A percentile compares a stretch with the other conserved stretches of the same genome.
Evolutionary conservation across 2,888 invertebrate species (phyloP).

Genomic region (Drosophila gaucha): DNA sequence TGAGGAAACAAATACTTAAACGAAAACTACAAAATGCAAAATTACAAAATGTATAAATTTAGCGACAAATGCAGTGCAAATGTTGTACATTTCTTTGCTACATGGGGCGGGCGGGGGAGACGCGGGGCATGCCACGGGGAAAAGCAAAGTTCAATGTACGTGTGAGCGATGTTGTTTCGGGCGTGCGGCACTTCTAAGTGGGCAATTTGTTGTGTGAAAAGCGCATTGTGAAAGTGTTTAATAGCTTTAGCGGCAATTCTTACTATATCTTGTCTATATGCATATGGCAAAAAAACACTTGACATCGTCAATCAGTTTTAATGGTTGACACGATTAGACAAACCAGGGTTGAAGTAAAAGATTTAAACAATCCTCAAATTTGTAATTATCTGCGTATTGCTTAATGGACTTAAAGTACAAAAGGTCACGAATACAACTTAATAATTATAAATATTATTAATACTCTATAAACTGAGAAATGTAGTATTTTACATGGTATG

Average conservation of each 20-base stretch:
- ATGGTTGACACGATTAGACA: slow-evolving; percentile 36
- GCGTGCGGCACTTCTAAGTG: slow-evolving; percentile 58
- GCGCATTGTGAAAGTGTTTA: slow-evolving; percentile 71
- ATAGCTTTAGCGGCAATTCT: slow-evolving; percentile 23
- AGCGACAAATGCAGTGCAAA: slow-evolving; percentile 62
- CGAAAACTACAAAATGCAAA: slow-evolving; percentile 34
- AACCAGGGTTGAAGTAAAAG: neutral
- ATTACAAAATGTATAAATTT: slow-evolving; percentile 65
- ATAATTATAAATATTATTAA: too few relatives aligned
- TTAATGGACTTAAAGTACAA: neutral
- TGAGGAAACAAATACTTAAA: slow-evolving; percentile 72
- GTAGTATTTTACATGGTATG: neutral
- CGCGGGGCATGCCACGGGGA: neutral
- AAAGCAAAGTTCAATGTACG: slow-evolving; percentile 74
- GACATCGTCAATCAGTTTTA: slow-evolving; percentile 79
- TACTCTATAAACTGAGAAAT: neutral
- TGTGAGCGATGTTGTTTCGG: slow-evolving; percentile 45
- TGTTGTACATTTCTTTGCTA: slow-evolving; percentile 35
- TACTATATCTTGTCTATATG: slow-evolving; percentile 7
- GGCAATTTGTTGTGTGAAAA: slow-evolving; percentile 60
- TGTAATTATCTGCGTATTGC: neutral
- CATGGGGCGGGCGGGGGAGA: neutral
- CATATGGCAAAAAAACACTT: slow-evolving; percentile 60
- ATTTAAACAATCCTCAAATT: neutral
- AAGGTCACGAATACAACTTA: too few relatives aligned